Percentiles rank a stretch among this genome's conserved stretches.
These are phyloP conservation scores for Apodemia hepburni DNA, from an alignment of 2,888 invertebrate species.

Conservation along the genomic window DNA sequence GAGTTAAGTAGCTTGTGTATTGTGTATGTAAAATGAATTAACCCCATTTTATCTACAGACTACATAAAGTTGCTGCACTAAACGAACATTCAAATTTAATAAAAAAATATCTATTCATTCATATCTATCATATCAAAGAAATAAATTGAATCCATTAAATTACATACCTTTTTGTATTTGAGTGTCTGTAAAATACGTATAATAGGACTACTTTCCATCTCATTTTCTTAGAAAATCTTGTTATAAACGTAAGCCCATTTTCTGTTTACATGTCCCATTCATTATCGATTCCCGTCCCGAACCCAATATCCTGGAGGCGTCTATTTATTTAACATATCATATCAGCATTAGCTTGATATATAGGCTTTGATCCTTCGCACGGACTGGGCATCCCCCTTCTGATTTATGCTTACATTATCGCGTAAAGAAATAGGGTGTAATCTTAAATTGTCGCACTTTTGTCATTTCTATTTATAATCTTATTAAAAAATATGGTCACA, in stretches of 20 bases:
- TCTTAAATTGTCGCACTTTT: slow-evolving; percentile 13
- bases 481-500: neutral
- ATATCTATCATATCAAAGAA: neutral
- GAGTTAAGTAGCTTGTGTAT: too few species aligned
- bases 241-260: slow-evolving; percentile 12
- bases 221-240: slow-evolving; percentile 7
- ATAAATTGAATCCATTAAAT: too few species aligned
- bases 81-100: too few species aligned
- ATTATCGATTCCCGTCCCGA: slow-evolving; percentile 53
- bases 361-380: slow-evolving; percentile 60
- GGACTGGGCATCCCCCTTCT: slow-evolving; percentile 36
- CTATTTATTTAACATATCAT: slow-evolving; percentile 80
- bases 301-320: slow-evolving; percentile 67
- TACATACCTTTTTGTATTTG: neutral
- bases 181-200: neutral
- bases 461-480: neutral
- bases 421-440: slow-evolving; percentile 26
- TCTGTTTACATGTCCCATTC: slow-evolving; percentile 37
- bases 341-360: slow-evolving; percentile 77
- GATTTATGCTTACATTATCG: slow-evolving; percentile 70
- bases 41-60: too few species aligned
- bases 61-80: too few species aligned
- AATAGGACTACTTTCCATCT: neutral
- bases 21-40: too few species aligned
- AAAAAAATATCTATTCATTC: too few species aligned